Percentiles rank a stretch among this genome's conserved stretches.
Conservation (phyloP, 2,888 invertebrate genomes). For the Minunthozetes semirufus region DNA sequence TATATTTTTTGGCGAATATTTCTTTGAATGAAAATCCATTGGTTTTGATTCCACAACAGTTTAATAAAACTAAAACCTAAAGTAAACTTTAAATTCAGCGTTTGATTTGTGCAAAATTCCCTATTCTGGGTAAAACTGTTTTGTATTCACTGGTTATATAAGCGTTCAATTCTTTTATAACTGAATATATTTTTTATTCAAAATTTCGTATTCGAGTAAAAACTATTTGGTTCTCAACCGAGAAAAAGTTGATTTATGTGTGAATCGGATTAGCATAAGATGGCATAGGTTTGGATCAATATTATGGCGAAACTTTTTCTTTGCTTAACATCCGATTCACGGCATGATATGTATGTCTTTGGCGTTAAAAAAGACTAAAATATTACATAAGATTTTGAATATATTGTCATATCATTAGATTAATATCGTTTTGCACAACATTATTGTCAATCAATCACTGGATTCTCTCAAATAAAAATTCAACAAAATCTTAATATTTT, state of each 20-base stretch:
- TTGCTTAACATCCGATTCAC: not conserved
- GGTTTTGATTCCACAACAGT: not conserved
- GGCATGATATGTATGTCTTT: not conserved
- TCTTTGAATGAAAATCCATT: not conserved
- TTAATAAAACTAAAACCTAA: not conserved
- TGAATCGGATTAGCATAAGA: not conserved
- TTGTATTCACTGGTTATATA: not conserved
- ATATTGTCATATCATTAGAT: not conserved
- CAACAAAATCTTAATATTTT: not conserved
- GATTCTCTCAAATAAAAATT: not conserved
- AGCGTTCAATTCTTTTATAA: constrained; percentile 1
- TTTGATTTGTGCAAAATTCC: not conserved
- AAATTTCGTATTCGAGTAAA: constrained; percentile 10
- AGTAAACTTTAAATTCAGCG: not conserved
- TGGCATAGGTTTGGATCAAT: constrained; percentile 12
- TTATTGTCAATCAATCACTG: not conserved
- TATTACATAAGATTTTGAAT: not conserved
- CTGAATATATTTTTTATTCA: not conserved
- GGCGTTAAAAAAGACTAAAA: not conserved
- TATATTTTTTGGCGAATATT: not conserved
- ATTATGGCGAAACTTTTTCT: not conserved
- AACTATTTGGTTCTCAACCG: not conserved
- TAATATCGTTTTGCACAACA: constrained; percentile 3
- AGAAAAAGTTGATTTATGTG: not conserved
- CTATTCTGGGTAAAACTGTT: not conserved